Evolutionary conservation across 2,113 vertebrate species (phyloP).

Genomic region (Tachysurus fulvidraco): DNA sequence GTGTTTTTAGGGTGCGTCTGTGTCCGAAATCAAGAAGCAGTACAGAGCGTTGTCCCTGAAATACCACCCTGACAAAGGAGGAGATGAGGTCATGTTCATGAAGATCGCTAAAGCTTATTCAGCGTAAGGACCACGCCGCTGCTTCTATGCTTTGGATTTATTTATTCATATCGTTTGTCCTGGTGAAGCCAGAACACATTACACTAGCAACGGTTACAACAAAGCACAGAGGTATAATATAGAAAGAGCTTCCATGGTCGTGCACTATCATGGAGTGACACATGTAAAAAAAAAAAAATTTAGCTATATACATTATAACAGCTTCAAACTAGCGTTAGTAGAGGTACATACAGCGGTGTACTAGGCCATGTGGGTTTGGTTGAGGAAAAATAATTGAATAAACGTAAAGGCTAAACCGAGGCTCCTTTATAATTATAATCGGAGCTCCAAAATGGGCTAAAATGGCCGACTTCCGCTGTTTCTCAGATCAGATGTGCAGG

Average conservation of each 20-base stretch:
- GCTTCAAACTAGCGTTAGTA: not conserved
- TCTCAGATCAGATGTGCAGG: not conserved
- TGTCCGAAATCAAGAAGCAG: constrained; percentile 94
- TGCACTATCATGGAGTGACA: not conserved
- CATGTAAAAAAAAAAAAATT: not conserved
- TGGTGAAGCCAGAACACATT: not conserved
- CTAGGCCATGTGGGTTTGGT: not conserved
- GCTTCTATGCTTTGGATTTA: not conserved
- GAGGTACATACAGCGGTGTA: not conserved
- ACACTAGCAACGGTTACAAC: not conserved
- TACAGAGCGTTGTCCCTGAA: constrained; percentile 90
- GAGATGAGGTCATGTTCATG: constrained; percentile 95
- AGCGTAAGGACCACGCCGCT: constrained; percentile 78
- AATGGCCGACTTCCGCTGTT: not conserved
- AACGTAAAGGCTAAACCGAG: too few species aligned
- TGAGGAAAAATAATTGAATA: too few species aligned
- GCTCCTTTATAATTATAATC: too few species aligned
- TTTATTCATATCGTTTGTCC: not conserved
- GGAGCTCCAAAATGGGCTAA: not conserved
- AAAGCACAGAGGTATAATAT: not conserved
- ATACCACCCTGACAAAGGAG: constrained; percentile 95
- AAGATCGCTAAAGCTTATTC: constrained; percentile 94
- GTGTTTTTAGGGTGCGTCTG: constrained; percentile 79
- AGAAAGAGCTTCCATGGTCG: not conserved
- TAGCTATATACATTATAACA: not conserved